Evolutionary conservation across 2,888 invertebrate genomes (phyloP), one percentile per base, ranked within the genome.

Genomic region (Eupithecia vulgata): DNA sequence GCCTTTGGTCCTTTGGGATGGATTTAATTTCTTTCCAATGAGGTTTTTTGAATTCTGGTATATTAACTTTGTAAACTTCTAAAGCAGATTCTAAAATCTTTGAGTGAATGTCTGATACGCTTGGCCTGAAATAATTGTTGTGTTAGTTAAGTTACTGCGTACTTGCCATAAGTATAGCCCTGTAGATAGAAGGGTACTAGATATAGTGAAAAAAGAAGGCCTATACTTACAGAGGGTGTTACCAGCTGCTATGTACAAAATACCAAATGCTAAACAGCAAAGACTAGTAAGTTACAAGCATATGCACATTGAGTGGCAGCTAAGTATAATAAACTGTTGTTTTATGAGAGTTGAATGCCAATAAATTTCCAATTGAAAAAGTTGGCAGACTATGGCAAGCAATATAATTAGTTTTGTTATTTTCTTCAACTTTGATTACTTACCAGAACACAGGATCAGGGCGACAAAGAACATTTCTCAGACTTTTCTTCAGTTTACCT

Each of bases 401-500:
- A 25, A 5, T 57, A 5, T 25, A 57, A 12, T 4, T n/a, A 59
- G 13, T 13, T 59, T 59, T 57, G 57, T 13, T 30, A 59, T 17
- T 45, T 48, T 48, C 48, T 48, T 45, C 7, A 15, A 25, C 48
- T 48, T n/a, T 0, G n/a, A n/a, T 52, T 21, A 52, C 80, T 84
- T 84, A 94, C 94, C 94, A 94, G 81, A 86, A 84, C 57, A 87
- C 70, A 34, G 88, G 85, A 78, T 92, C 92, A 3, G 93, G 91
- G n/a, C 92, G 85, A 78, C 92, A 91, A 62, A 94, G 76, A 30
- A 93, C 86, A 81, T 94, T 94, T 87, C 91, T 93, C 15, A 94
- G 87, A 25, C 90, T 92, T 87, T 91, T 93, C 82, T 92, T 92
- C 15, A 94, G 77, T 84, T 94, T 93, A n/a, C 90, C 89, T 81